Percentiles rank a stretch among this genome's conserved stretches.
phyloP scores from a whole-genome alignment of 2,888 invertebrate species.

The Boloria euphrosyne region DNA sequence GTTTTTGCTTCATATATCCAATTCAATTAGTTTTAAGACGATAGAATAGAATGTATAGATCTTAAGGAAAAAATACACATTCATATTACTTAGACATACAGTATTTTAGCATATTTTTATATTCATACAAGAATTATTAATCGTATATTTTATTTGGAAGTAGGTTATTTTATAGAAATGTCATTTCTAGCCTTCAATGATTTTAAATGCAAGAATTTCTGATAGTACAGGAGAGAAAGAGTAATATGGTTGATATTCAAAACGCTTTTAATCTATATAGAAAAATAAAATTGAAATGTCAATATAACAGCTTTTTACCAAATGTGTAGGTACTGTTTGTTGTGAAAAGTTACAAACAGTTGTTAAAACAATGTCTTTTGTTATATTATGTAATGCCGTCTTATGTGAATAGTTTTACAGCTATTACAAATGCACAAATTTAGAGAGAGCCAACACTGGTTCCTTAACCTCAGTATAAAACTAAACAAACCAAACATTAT shows the following conservation, averaged over 20 bases:
- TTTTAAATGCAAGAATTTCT: constrained; percentile 34
- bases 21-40: background rate
- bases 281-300: no score
- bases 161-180: constrained; percentile 19
- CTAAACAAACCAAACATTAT: no score
- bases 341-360: background rate
- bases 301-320: no score
- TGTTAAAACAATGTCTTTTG: background rate
- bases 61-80: constrained; percentile 4
- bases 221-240: no score
- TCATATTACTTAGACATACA: background rate
- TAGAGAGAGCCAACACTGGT: no score
- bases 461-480: no score
- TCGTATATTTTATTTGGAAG: constrained; percentile 11
- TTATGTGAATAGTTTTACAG: no score
- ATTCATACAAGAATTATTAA: constrained; percentile 7
- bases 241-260: no score
- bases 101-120: constrained; percentile 1
- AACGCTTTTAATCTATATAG: no score
- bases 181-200: constrained; percentile 22
- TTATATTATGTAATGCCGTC: background rate
- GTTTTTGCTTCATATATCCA: background rate
- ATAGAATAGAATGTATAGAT: constrained; percentile 10
- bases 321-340: no score
- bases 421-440: no score